Evolutionary conservation across 2,888 invertebrate genomes (phyloP).

Genomic region (Xylocampa areola): DNA sequence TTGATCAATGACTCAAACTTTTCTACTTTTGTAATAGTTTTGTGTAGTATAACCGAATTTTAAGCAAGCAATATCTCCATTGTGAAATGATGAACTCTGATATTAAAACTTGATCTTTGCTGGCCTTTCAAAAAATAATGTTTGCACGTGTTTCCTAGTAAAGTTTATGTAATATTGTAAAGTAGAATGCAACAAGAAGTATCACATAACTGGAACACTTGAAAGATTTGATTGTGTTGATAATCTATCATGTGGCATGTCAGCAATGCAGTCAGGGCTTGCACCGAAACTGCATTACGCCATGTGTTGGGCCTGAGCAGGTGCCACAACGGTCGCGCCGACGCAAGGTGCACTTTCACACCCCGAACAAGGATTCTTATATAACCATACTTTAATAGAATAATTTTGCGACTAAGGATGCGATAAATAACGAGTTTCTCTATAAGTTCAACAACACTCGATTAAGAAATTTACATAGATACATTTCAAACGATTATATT

Average conservation of each 20-base stretch:
- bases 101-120: constrained; percentile 27
- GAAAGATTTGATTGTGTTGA: constrained; percentile 57
- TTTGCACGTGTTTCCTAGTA: constrained; percentile 47
- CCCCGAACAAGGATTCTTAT: constrained; percentile 71
- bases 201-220: constrained; percentile 56
- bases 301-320: constrained; percentile 84
- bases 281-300: constrained; percentile 80
- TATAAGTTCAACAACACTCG: constrained; percentile 63
- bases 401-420: constrained; percentile 48
- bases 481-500: constrained; percentile 68
- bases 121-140: constrained; percentile 37
- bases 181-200: constrained; percentile 39
- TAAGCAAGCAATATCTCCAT: constrained; percentile 21
- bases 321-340: constrained; percentile 73
- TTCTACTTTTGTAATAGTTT: constrained; percentile 19
- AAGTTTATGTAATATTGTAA: constrained; percentile 40
- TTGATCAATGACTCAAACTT: constrained; percentile 15
- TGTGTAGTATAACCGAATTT: constrained; percentile 20
- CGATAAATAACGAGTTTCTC: constrained; percentile 69
- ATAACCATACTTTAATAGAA: constrained; percentile 43
- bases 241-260: constrained; percentile 55
- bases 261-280: constrained; percentile 76
- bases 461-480: constrained; percentile 70
- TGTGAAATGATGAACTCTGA: constrained; percentile 32
- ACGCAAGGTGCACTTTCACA: constrained; percentile 84